These are phyloP conservation scores for Drosophila arizonae DNA, from an alignment of 1,140 invertebrate species.

Conservation along the genomic window DNA sequence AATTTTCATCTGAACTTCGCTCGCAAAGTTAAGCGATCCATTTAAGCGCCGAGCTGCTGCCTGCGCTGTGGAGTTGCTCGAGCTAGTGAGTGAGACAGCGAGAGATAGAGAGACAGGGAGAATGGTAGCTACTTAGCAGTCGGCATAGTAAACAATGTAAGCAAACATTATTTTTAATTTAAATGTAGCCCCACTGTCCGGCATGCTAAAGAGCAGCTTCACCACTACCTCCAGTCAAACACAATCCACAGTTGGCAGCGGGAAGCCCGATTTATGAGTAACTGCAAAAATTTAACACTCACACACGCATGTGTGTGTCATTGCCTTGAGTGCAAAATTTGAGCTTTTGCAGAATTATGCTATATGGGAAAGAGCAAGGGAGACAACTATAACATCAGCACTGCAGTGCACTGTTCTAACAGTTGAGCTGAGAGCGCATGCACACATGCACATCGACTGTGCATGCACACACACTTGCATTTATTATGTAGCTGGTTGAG, in stretches of 20 bases:
- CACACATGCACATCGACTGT: too few species aligned
- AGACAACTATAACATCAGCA: not conserved
- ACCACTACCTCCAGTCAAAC: too few species aligned
- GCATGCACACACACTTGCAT: too few species aligned
- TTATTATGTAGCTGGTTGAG: not conserved
- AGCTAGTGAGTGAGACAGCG: not conserved
- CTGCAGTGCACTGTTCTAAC: not conserved
- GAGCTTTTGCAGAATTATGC: not conserved
- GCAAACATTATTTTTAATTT: not conserved
- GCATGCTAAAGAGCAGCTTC: too few species aligned
- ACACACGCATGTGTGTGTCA: not conserved
- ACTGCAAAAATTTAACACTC: not conserved
- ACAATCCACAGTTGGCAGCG: too few species aligned
- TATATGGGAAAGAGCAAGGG: not conserved
- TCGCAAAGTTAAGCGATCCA: constrained; percentile 22
- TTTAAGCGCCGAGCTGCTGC: constrained; percentile 8
- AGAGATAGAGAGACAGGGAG: not conserved
- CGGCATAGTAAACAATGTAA: not conserved
- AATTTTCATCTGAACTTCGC: constrained; percentile 33
- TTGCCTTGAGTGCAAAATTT: too few species aligned
- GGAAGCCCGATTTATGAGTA: too few species aligned
- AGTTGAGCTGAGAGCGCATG: not conserved
- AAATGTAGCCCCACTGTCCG: too few species aligned
- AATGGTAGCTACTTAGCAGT: not conserved
- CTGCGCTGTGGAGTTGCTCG: not conserved